Percentiles rank a stretch among this genome's conserved stretches.
Conservation (phyloP, 2,797 vertebrate species). For the Ciconia nigra region DNA sequence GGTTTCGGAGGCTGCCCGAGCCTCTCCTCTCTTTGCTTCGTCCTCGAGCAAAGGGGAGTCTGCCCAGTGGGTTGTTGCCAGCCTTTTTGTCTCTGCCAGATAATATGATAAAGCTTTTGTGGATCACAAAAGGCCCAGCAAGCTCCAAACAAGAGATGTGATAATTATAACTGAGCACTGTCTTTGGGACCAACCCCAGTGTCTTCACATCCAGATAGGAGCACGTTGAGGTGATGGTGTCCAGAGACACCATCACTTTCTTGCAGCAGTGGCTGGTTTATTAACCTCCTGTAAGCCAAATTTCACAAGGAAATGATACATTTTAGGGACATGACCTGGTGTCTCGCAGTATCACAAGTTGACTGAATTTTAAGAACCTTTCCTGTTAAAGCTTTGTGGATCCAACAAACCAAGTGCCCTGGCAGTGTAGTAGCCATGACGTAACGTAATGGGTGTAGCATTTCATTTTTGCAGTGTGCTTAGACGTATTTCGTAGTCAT, state of each 20-base stretch:
- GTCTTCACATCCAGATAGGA: neutral
- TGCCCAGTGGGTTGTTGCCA: neutral
- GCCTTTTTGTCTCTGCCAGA: neutral
- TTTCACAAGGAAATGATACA: neutral
- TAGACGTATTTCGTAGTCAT: neutral
- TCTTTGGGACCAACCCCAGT: neutral
- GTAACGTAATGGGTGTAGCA: neutral
- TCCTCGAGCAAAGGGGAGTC: neutral
- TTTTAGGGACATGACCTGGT: neutral
- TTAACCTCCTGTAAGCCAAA: neutral
- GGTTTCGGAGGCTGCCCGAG: neutral
- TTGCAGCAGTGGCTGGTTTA: neutral
- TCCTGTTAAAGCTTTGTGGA: neutral
- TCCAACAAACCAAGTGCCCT: neutral
- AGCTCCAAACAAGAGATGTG: neutral
- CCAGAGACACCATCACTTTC: neutral
- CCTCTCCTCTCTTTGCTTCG: neutral
- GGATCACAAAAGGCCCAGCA: neutral
- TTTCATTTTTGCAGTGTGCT: neutral
- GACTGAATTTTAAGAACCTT: neutral
- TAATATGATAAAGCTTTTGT: neutral
- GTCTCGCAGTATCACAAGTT: neutral
- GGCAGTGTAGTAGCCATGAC: neutral
- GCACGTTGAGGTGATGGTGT: neutral
- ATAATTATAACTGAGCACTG: accelerated